Evolutionary conservation across 2,113 vertebrate genomes (phyloP).

Genomic region (Canis aureus): DNA sequence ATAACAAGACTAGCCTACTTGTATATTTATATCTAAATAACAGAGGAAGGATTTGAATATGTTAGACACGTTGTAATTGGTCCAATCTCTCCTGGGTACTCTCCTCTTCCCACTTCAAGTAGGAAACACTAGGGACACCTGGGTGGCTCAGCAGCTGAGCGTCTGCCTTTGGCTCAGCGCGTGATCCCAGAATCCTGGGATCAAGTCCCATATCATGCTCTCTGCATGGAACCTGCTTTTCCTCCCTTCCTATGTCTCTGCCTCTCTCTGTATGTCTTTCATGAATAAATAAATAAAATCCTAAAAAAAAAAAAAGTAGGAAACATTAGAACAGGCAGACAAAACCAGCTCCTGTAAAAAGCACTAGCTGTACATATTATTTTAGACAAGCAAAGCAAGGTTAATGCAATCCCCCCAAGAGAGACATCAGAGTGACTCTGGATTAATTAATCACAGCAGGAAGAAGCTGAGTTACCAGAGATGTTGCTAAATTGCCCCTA

Average conservation of each 20-base stretch:
- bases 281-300: no score
- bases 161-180: no score
- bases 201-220: no score
- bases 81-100: neutral
- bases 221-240: no score
- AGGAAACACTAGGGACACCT: neutral
- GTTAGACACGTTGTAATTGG: neutral
- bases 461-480: slow-evolving; percentile 76
- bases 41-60: neutral
- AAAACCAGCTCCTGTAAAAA: neutral
- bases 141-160: no score
- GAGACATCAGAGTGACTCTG: slow-evolving; percentile 72
- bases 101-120: neutral
- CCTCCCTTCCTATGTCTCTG: no score
- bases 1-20: neutral
- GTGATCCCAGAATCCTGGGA: no score
- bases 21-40: neutral
- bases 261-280: no score
- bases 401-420: slow-evolving; percentile 21
- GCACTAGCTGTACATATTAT: neutral
- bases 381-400: slow-evolving; percentile 29
- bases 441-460: slow-evolving; percentile 84
- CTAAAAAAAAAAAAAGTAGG: neutral
- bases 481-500: slow-evolving; percentile 67
- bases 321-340: neutral